Evolutionary conservation across 2,113 vertebrate genomes (phyloP).

Genomic region (Microtus oregoni): DNA sequence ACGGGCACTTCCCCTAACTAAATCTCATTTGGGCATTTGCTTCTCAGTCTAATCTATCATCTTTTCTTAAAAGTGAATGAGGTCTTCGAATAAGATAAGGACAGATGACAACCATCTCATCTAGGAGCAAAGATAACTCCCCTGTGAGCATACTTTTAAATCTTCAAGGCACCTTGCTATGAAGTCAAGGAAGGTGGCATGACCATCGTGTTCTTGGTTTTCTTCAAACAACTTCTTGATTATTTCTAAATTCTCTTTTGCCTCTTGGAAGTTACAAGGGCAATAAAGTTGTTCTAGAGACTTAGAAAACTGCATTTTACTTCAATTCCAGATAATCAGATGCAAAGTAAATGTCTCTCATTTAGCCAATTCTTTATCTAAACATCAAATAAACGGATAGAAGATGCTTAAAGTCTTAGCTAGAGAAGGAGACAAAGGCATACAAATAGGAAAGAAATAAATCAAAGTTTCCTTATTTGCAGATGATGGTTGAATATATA

Average conservation of each 20-base stretch:
- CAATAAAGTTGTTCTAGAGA: constrained; percentile 1
- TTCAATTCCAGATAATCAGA: neutral
- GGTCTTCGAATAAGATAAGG: neutral
- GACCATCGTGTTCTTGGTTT: neutral
- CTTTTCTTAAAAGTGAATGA: constrained; percentile 12
- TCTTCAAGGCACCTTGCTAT: neutral
- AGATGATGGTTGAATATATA: neutral
- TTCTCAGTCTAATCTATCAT: neutral
- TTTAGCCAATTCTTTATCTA: neutral
- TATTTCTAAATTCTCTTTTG: constrained; percentile 22
- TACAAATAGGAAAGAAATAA: neutral
- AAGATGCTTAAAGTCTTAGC: neutral
- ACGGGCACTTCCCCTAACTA: neutral
- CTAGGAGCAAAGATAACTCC: neutral
- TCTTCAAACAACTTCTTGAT: neutral
- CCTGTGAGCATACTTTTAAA: neutral
- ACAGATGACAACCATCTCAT: neutral
- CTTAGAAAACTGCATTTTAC: neutral
- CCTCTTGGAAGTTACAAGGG: neutral
- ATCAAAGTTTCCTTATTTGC: neutral
- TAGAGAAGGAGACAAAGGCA: neutral
- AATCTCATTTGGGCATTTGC: neutral
- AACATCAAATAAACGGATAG: neutral
- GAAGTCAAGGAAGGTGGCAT: neutral
- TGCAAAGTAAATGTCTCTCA: constrained; percentile 31